Percentiles rank a stretch among this genome's conserved stretches.
phyloP scores from a whole-genome alignment of 2,888 invertebrate species.

The Trissoscelio sp. region DNA sequence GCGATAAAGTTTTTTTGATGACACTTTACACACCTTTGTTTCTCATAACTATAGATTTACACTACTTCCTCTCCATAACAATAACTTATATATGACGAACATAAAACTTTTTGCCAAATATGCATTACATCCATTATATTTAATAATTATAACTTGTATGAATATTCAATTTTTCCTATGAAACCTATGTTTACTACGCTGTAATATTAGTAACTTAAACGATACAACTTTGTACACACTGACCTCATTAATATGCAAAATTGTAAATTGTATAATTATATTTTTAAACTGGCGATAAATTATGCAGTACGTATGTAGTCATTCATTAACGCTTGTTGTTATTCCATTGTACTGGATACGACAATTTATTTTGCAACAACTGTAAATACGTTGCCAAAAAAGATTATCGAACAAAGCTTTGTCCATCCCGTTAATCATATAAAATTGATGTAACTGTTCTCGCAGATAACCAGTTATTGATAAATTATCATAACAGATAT shows the following conservation, averaged over 20 bases:
- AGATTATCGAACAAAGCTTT: neutral
- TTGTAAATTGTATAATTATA: neutral
- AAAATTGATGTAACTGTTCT: conserved; percentile 5
- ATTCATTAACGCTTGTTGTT: neutral
- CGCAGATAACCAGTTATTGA: conserved; percentile 24
- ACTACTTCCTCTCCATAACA: neutral
- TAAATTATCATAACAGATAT: conserved; percentile 23
- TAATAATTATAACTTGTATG: neutral
- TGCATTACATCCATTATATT: neutral
- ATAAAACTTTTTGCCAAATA: neutral
- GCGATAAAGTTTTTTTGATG: too few relatives aligned
- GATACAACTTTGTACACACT: neutral
- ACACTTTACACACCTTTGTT: neutral
- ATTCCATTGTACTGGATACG: neutral
- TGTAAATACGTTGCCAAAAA: neutral
- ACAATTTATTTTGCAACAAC: neutral
- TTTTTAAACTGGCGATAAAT: neutral
- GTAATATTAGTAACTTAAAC: neutral
- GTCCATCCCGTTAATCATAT: conserved; percentile 5
- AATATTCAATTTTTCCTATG: neutral
- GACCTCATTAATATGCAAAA: neutral
- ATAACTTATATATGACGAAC: neutral
- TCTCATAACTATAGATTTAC: neutral
- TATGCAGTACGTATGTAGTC: neutral
- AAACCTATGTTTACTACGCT: neutral